Percentiles rank a stretch among this genome's conserved stretches.
phyloP scores from a whole-genome alignment of 1,140 invertebrate genomes.

The Sogatella furcifera region DNA sequence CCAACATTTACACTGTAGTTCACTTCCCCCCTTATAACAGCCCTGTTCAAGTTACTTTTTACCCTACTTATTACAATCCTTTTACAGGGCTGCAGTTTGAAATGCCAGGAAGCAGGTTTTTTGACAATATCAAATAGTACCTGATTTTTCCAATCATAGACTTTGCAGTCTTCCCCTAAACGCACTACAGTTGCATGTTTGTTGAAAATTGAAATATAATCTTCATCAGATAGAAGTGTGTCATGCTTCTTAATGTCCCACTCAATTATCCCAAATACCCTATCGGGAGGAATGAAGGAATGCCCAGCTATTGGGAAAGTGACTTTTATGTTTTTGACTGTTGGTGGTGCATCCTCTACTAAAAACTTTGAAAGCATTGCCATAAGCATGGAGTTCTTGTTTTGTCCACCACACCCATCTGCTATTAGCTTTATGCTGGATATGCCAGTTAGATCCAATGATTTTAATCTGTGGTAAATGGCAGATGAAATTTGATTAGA shows the following conservation, averaged over 20 bases:
- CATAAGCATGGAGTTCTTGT: conserved; percentile 12
- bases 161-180: background rate
- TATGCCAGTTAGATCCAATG: background rate
- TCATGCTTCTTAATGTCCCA: conserved; percentile 16
- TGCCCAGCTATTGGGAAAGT: conserved; percentile 25
- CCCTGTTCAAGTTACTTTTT: background rate
- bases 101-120: background rate
- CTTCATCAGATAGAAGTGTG: conserved; percentile 9
- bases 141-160: conserved; percentile 11
- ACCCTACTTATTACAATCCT: background rate
- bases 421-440: conserved; percentile 7
- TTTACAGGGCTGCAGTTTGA: background rate
- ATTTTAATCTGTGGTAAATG: conserved; percentile 1
- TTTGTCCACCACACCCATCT: conserved; percentile 10
- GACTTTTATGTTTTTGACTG: conserved; percentile 21
- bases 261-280: conserved; percentile 25
- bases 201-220: conserved; percentile 1
- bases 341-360: conserved; percentile 14
- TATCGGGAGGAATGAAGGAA: conserved; percentile 23
- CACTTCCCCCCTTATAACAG: background rate
- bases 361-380: conserved; percentile 22
- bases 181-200: background rate
- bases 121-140: background rate
- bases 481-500: conserved; percentile 13
- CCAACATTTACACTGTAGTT: background rate